A percentile compares a stretch with the other conserved stretches of the same genome.
Evolutionary conservation across 2,113 vertebrate genomes (phyloP).

Genomic region (Zosterops japonicus): DNA sequence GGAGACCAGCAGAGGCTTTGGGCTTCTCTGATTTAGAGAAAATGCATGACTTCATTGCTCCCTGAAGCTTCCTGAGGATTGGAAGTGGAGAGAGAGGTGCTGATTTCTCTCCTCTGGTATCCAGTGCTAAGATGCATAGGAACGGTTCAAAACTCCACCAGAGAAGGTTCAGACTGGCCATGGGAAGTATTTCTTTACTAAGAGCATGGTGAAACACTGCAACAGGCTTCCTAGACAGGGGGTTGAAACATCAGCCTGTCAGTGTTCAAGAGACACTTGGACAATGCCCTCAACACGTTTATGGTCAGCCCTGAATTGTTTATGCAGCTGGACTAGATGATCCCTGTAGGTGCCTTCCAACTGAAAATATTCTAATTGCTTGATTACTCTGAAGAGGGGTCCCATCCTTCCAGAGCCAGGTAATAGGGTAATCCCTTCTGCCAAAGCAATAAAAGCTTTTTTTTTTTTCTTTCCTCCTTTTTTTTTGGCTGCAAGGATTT

Average conservation of each 20-base stretch:
- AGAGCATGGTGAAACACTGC: background rate
- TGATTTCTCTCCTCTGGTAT: background rate
- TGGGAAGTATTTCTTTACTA: background rate
- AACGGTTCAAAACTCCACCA: background rate
- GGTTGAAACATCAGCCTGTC: accelerated
- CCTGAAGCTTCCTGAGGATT: background rate
- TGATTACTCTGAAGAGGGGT: background rate
- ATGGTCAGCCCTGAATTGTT: background rate
- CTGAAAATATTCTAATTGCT: background rate
- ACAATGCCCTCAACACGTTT: background rate
- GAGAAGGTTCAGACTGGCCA: background rate
- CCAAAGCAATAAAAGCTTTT: background rate
- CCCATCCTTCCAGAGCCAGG: background rate
- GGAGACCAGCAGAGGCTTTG: background rate
- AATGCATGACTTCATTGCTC: background rate
- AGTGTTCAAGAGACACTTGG: background rate
- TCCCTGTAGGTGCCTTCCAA: background rate
- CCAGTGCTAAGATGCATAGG: accelerated
- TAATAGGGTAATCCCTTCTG: background rate
- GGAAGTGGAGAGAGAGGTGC: background rate
- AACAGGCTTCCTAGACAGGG: background rate
- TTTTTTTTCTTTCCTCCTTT: background rate
- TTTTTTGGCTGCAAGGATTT: background rate
- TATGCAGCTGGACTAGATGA: background rate
- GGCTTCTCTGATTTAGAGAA: background rate